Evolutionary conservation across 2,888 invertebrate species (phyloP).

Genomic region (Melinaea marsaeus): DNA sequence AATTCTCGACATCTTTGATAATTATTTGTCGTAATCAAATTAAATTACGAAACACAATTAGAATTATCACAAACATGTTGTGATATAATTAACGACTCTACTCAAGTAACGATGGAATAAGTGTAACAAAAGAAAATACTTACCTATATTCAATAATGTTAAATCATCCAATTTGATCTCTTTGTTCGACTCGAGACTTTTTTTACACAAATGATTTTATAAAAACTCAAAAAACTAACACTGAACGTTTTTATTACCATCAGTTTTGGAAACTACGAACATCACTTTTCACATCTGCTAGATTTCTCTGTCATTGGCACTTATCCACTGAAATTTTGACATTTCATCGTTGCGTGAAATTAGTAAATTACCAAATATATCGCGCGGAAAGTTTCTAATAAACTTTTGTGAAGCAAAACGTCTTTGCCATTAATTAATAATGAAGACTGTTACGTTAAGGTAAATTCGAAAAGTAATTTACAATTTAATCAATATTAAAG

Average conservation of each 20-base stretch:
- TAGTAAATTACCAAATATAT: constrained; percentile 31
- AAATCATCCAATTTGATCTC: constrained; percentile 55
- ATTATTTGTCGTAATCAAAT: background rate
- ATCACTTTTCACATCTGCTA: constrained; percentile 56
- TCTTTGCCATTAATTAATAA: background rate
- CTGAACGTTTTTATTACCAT: constrained; percentile 41
- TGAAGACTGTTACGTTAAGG: background rate
- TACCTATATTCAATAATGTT: constrained; percentile 61
- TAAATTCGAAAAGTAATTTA: constrained; percentile 1
- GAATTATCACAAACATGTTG: constrained; percentile 5
- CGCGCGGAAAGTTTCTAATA: constrained; percentile 16
- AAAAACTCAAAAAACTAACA: constrained; percentile 34
- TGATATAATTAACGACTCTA: constrained; percentile 5
- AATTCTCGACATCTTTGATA: background rate
- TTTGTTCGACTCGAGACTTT: constrained; percentile 30
- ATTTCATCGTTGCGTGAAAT: constrained; percentile 58
- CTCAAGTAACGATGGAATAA: constrained; percentile 19
- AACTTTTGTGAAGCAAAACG: constrained; percentile 12
- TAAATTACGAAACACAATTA: constrained; percentile 16
- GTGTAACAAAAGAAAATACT: constrained; percentile 39
- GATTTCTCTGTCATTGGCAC: constrained; percentile 63
- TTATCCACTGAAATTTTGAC: constrained; percentile 71
- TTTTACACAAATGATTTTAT: constrained; percentile 32
- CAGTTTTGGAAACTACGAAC: constrained; percentile 45
- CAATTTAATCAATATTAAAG: constrained; percentile 5